phyloP scores from a whole-genome alignment of 2,888 invertebrate species.

The Ethmia dodecea region DNA sequence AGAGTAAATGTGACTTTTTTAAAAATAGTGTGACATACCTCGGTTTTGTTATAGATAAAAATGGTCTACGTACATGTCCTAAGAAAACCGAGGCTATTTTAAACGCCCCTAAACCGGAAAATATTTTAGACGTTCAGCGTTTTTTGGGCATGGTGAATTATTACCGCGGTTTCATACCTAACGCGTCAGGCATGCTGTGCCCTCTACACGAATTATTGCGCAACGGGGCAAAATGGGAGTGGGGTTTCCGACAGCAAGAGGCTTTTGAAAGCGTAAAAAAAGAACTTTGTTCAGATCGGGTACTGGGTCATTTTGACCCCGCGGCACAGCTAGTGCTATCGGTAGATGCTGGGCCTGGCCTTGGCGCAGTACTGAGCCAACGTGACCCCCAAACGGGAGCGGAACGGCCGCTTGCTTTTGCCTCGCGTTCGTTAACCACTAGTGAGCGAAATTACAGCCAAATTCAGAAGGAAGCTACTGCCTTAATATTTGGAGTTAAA shows the following conservation, averaged over 20 bases:
- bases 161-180: slow-evolving; percentile 10
- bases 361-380: slow-evolving; percentile 15
- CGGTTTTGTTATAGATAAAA: slow-evolving; percentile 10
- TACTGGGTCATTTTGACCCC: slow-evolving; percentile 15
- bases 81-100: slow-evolving; percentile 16
- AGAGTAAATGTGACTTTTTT: too few species aligned
- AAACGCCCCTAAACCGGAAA: slow-evolving; percentile 12
- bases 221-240: slow-evolving; percentile 4
- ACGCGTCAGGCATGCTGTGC: slow-evolving; percentile 3
- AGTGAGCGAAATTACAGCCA: slow-evolving; percentile 26
- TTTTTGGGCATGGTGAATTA: slow-evolving; percentile 20
- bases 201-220: slow-evolving; percentile 5
- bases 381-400: too few species aligned
- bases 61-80: slow-evolving; percentile 5
- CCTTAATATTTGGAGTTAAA: slow-evolving; percentile 14
- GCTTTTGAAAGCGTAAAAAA: slow-evolving; percentile 13
- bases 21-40: too few species aligned
- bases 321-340: slow-evolving; percentile 9
- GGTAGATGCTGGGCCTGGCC: slow-evolving; percentile 14
- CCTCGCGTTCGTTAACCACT: too few species aligned
- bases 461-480: slow-evolving; percentile 27
- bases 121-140: slow-evolving; percentile 19
- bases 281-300: background rate
- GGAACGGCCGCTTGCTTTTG: too few species aligned
- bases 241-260: slow-evolving; percentile 8